phyloP scores from a whole-genome alignment of 64 coral and sea anemone genomes.

The Stichodactyla mertensii region DNA sequence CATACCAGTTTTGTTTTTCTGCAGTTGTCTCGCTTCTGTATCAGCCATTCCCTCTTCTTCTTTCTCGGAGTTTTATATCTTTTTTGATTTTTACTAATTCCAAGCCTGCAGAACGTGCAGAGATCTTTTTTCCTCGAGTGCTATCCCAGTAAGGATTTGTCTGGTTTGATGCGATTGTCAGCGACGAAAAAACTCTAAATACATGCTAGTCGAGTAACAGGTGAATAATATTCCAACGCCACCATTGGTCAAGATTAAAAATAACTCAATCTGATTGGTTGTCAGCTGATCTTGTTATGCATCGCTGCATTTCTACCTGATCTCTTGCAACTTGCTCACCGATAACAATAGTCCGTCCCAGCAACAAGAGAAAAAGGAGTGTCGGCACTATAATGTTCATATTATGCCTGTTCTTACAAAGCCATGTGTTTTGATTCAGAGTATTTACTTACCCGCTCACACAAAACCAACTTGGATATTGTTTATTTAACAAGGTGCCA shows the following conservation, averaged over 20 bases:
- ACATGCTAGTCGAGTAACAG: constrained; percentile 5
- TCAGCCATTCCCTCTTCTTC: background rate
- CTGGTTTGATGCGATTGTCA: constrained; percentile 5
- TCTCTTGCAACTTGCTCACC: constrained; percentile 24
- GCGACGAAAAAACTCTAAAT: constrained; percentile 11
- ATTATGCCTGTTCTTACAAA: constrained; percentile 3
- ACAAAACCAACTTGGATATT: background rate
- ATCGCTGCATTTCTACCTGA: constrained; percentile 1
- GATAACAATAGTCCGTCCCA: constrained; percentile 22
- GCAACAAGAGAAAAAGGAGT: constrained; percentile 7
- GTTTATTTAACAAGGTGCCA: background rate
- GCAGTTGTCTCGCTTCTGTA: background rate
- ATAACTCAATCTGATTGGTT: background rate
- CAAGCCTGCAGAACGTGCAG: background rate
- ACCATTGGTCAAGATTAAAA: background rate
- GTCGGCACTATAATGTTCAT: background rate
- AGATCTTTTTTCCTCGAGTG: background rate
- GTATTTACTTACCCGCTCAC: background rate
- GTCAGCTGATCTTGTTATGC: constrained; percentile 20
- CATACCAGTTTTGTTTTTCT: constrained; percentile 6
- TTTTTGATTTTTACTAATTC: background rate
- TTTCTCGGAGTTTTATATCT: background rate
- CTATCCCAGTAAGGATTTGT: background rate
- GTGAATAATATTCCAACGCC: background rate
- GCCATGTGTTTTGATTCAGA: background rate